Percentiles rank a stretch among this genome's conserved stretches.
These are phyloP conservation scores for Ctenosaura bakeri DNA, from an alignment of 2,797 vertebrate species.

Conservation along the genomic window DNA sequence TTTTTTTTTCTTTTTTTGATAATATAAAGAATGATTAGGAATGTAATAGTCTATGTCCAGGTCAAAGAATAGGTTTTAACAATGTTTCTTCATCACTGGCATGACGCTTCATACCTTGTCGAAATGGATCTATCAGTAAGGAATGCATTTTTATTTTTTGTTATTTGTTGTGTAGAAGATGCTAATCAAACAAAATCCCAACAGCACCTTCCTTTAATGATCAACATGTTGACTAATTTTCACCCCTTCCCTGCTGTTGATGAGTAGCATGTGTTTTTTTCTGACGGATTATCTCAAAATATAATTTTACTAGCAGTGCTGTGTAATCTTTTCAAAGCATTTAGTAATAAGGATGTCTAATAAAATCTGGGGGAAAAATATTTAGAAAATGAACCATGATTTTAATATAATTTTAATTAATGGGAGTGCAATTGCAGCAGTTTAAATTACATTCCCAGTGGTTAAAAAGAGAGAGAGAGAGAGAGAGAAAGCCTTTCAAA, in stretches of 20 bases:
- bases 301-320: slow-evolving; percentile 81
- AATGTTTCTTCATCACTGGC: slow-evolving; percentile 54
- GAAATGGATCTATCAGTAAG: slow-evolving; percentile 56
- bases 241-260: slow-evolving; percentile 57
- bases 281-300: slow-evolving; percentile 83
- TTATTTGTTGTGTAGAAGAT: slow-evolving; percentile 65
- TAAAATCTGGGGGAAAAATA: slow-evolving; percentile 85
- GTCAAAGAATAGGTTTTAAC: slow-evolving; percentile 46
- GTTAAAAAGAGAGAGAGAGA: slow-evolving; percentile 66
- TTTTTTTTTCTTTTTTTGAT: slow-evolving; percentile 4
- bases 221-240: slow-evolving; percentile 77
- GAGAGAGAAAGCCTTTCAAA: slow-evolving; percentile 86
- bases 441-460: slow-evolving; percentile 96
- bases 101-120: slow-evolving; percentile 41
- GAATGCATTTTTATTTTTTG: slow-evolving; percentile 56
- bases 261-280: slow-evolving; percentile 79
- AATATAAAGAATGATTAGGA: slow-evolving; percentile 38
- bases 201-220: slow-evolving; percentile 76
- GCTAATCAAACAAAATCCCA: slow-evolving; percentile 77
- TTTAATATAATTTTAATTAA: slow-evolving; percentile 99
- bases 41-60: slow-evolving; percentile 44
- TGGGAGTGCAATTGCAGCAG: slow-evolving; percentile 95
- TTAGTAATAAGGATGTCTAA: slow-evolving; percentile 86
- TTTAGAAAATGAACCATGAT: slow-evolving; percentile 94
- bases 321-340: slow-evolving; percentile 83